A percentile compares a stretch with the other conserved stretches of the same genome.
These are phyloP conservation scores for Brachionus asplanchnoidis DNA, from an alignment of 1,140 invertebrate species.

Conservation along the genomic window DNA sequence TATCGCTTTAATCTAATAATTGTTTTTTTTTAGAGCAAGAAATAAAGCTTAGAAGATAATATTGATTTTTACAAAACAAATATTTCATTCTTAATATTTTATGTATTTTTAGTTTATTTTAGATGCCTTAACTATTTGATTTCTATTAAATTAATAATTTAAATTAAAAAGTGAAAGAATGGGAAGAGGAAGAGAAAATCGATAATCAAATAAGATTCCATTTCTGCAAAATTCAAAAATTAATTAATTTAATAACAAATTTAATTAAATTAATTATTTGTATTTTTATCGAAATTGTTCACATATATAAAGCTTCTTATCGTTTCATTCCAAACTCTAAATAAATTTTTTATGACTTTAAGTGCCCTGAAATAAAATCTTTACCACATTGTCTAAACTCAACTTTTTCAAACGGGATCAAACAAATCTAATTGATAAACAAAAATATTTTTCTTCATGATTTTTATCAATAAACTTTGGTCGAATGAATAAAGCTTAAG, in stretches of 20 bases:
- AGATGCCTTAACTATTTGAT: background rate
- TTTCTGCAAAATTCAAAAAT: background rate
- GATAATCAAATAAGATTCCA: background rate
- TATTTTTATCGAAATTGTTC: background rate
- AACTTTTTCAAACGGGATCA: background rate
- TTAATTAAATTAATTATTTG: constrained; percentile 7
- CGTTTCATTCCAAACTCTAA: background rate
- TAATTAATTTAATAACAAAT: constrained; percentile 1
- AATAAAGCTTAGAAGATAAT: background rate
- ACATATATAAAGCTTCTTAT: background rate
- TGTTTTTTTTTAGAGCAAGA: background rate
- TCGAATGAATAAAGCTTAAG: background rate
- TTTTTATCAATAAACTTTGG: background rate
- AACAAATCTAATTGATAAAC: background rate
- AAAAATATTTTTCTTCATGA: background rate
- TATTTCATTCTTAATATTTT: background rate
- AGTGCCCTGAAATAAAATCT: background rate
- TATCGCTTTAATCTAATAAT: background rate
- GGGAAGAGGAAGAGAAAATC: background rate
- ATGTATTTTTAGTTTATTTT: constrained; percentile 1
- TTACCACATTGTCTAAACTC: background rate
- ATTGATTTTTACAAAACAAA: background rate
- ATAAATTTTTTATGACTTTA: background rate
- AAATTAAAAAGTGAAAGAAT: background rate
- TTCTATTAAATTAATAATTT: constrained; percentile 7